A percentile compares a stretch with the other conserved stretches of the same genome.
Evolutionary conservation across 2,888 invertebrate species (phyloP).

Genomic region (Cephus nigrinus): DNA sequence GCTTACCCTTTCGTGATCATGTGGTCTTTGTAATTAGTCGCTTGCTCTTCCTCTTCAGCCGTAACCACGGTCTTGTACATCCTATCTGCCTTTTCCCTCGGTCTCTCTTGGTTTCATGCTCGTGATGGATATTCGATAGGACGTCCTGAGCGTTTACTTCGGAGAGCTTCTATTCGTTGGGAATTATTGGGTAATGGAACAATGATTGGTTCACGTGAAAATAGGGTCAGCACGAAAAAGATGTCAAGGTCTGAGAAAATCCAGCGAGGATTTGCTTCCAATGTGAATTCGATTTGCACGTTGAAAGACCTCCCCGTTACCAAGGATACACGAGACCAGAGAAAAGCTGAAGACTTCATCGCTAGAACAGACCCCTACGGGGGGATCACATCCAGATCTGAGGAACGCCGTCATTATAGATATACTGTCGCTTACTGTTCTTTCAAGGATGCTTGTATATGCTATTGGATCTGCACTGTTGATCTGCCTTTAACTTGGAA

Average conservation of each 20-base stretch:
- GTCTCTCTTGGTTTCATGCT: neutral
- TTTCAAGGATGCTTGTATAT: neutral
- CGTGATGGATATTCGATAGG: neutral
- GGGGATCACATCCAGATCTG: neutral
- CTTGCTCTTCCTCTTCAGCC: neutral
- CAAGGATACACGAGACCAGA: neutral
- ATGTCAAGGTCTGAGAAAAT: neutral
- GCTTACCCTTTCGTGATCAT: neutral
- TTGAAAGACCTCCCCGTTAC: slow-evolving; percentile 14
- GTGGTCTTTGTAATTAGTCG: neutral
- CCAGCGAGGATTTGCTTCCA: neutral
- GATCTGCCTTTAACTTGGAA: neutral
- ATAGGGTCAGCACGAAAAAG: neutral
- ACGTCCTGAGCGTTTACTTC: neutral
- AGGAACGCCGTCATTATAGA: neutral
- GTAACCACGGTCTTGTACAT: neutral
- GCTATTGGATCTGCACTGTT: no score
- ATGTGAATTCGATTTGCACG: slow-evolving; percentile 23
- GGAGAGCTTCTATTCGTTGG: neutral
- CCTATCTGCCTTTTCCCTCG: neutral
- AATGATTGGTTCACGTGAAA: neutral
- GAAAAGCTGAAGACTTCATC: neutral
- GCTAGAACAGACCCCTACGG: neutral
- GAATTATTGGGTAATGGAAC: neutral
- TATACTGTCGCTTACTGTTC: neutral